Conservation (phyloP, 2,113 vertebrate genomes). For the Paramormyrops kingsleyae region DNA sequence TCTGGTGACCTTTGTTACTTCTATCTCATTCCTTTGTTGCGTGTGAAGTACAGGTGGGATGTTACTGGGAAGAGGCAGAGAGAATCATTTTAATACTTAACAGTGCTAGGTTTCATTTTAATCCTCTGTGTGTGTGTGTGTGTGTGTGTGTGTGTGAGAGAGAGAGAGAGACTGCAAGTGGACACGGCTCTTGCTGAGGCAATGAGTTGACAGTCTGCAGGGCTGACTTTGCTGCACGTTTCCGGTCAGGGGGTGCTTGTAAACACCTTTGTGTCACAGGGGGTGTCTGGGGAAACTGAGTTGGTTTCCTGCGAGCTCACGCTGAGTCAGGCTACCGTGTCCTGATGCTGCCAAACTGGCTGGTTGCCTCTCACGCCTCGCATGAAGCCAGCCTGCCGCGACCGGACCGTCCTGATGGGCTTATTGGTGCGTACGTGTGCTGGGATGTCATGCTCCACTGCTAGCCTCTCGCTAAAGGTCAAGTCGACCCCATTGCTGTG, state of each 20-base stretch:
- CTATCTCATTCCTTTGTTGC: background rate
- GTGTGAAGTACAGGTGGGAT: background rate
- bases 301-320: slow-evolving; percentile 6
- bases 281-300: background rate
- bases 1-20: background rate
- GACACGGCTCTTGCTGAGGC: background rate
- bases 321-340: slow-evolving; percentile 1
- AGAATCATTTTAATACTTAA: background rate
- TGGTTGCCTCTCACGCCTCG: background rate
- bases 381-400: background rate
- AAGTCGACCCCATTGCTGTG: background rate
- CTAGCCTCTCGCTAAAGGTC: slow-evolving; percentile 1
- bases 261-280: background rate
- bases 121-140: background rate
- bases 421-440: background rate
- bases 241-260: background rate
- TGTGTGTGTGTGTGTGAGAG: background rate
- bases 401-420: background rate
- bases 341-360: background rate
- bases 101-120: background rate
- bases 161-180: background rate
- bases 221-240: background rate
- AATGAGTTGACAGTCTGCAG: background rate
- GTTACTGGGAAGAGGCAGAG: background rate
- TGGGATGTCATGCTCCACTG: slow-evolving; percentile 12